These are phyloP conservation scores for Leptinotarsa haldemani DNA, from an alignment of 2,888 invertebrate genomes.

Conservation along the genomic window DNA sequence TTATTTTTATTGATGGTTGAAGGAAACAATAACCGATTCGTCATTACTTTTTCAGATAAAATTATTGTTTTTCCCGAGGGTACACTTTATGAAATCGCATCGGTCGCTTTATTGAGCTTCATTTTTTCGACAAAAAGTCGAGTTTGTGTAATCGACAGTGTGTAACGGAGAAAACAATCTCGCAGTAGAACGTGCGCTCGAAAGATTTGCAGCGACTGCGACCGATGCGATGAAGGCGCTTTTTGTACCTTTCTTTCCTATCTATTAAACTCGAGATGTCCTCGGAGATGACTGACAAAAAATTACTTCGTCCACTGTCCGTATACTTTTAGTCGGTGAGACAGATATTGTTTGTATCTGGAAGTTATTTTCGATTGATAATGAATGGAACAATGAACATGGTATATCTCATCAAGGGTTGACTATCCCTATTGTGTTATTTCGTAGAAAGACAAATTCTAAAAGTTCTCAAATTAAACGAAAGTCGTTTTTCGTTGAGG, in stretches of 20 bases:
- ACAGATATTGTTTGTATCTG: neutral
- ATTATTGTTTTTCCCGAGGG: constrained; percentile 13
- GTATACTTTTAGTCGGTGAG: neutral
- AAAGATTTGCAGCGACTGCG: constrained; percentile 7
- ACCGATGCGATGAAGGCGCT: neutral
- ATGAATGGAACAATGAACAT: neutral
- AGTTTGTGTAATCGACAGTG: constrained; percentile 8
- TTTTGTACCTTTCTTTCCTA: constrained; percentile 14
- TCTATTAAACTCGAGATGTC: constrained; percentile 7
- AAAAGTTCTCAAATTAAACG: too few relatives aligned
- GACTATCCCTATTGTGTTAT: too few relatives aligned
- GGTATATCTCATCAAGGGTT: neutral
- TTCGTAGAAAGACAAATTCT: too few relatives aligned
- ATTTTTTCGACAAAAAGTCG: constrained; percentile 3
- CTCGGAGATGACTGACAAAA: constrained; percentile 12
- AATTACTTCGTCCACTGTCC: neutral
- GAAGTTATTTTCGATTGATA: neutral
- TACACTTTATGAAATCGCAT: constrained; percentile 11
- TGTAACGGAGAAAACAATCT: constrained; percentile 5
- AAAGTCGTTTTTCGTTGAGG: too few relatives aligned
- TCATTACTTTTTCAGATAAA: constrained; percentile 11
- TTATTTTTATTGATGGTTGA: neutral
- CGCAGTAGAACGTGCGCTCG: neutral
- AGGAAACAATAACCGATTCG: constrained; percentile 15
- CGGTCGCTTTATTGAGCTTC: constrained; percentile 18